Conservation (phyloP, 1,140 invertebrate genomes). For the Centruroides vittatus region DNA sequence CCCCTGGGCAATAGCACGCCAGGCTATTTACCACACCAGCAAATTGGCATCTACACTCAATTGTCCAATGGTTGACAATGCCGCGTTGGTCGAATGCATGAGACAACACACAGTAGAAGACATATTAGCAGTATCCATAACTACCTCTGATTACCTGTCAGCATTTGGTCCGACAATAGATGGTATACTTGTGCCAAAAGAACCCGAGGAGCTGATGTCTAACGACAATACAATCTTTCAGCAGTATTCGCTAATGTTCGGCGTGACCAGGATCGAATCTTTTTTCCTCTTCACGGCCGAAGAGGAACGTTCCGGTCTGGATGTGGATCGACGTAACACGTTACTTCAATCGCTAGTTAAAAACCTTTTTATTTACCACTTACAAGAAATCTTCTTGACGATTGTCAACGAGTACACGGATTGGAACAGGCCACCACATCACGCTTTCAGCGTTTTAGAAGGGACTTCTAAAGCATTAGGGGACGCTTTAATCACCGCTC, state of each 20-base stretch:
- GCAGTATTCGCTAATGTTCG: slow-evolving; percentile 77
- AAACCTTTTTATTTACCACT: slow-evolving; percentile 33
- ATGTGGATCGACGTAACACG: slow-evolving; percentile 70
- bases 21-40: slow-evolving; percentile 69
- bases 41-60: slow-evolving; percentile 73
- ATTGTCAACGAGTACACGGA: slow-evolving; percentile 95
- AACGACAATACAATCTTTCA: slow-evolving; percentile 8
- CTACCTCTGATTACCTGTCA: slow-evolving; percentile 63
- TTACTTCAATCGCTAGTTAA: slow-evolving; percentile 81
- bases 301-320: slow-evolving; percentile 83
- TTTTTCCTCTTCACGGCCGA: slow-evolving; percentile 75
- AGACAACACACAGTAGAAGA: slow-evolving; percentile 60
- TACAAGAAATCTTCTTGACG: slow-evolving; percentile 81
- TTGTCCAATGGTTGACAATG: slow-evolving; percentile 39
- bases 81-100: slow-evolving; percentile 66
- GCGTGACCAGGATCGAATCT: slow-evolving; percentile 84
- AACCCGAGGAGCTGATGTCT: slow-evolving; percentile 31
- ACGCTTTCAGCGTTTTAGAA: slow-evolving; percentile 80
- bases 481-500: slow-evolving; percentile 32
- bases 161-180: slow-evolving; percentile 83
- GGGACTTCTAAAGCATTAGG: slow-evolving; percentile 31
- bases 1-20: slow-evolving; percentile 78
- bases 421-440: slow-evolving; percentile 82
- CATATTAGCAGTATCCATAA: slow-evolving; percentile 59
- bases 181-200: slow-evolving; percentile 73